A percentile compares a stretch with the other conserved stretches of the same genome.
Conservation (phyloP, 2,113 vertebrate species). For the Scophthalmus maximus region DNA sequence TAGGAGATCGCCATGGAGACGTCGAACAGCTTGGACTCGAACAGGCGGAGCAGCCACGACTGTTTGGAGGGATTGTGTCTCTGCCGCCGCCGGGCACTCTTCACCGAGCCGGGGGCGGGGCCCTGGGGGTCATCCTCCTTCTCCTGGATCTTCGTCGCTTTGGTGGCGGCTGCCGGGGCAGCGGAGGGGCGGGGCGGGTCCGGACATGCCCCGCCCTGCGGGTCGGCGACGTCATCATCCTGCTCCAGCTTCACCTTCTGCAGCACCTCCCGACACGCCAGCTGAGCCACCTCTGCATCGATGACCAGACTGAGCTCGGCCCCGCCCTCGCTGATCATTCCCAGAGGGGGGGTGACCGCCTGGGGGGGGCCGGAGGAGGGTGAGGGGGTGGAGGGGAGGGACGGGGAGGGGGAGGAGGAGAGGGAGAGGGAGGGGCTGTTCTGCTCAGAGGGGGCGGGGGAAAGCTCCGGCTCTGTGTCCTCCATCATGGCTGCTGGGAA, state of each 20-base stretch:
- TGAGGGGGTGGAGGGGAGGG: conserved; percentile 72
- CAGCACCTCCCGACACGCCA: conserved; percentile 91
- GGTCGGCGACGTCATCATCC: background rate
- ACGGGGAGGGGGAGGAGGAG: conserved; percentile 73
- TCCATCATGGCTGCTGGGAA: conserved; percentile 82
- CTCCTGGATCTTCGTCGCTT: conserved; percentile 64
- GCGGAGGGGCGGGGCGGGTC: background rate
- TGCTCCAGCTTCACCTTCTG: conserved; percentile 86
- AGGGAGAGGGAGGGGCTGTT: conserved; percentile 64
- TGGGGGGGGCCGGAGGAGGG: conserved; percentile 58
- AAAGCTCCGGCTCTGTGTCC: conserved; percentile 81
- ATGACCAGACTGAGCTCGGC: conserved; percentile 88
- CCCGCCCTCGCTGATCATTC: conserved; percentile 89
- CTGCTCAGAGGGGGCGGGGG: conserved; percentile 46
- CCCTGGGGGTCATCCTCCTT: conserved; percentile 76
- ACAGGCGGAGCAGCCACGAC: conserved; percentile 94
- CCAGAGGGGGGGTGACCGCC: conserved; percentile 77
- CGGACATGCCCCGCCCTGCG: background rate
- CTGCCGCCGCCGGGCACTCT: conserved; percentile 84
- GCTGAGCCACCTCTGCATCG: conserved; percentile 90
- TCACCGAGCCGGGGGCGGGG: conserved; percentile 68
- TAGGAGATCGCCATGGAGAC: conserved; percentile 99
- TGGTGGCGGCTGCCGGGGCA: background rate
- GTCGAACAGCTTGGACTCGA: conserved; percentile 96
- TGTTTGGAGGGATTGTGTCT: conserved; percentile 92